These are phyloP conservation scores for Molossus molossus DNA, from an alignment of 2,797 vertebrate species.

Conservation along the genomic window DNA sequence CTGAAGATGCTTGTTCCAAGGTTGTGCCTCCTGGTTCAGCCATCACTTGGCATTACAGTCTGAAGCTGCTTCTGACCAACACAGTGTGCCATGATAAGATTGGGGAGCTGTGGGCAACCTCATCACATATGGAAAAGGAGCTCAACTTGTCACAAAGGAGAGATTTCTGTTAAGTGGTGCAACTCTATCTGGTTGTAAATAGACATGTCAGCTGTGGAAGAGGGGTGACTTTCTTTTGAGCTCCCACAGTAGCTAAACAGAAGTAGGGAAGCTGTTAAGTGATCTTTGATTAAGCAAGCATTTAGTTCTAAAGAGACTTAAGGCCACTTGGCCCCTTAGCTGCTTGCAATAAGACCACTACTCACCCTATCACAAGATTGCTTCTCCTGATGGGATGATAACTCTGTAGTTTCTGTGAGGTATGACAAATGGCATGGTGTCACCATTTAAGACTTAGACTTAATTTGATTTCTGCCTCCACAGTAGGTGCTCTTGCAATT, in stretches of 20 bases:
- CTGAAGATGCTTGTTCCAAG: slow-evolving; percentile 33
- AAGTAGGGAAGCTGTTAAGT: background rate
- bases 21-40: background rate
- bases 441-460: background rate
- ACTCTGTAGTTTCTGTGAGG: background rate
- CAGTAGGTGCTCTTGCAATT: background rate
- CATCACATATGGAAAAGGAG: background rate
- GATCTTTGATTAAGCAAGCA: background rate
- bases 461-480: background rate
- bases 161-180: background rate
- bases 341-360: background rate
- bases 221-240: background rate
- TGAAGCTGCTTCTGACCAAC: background rate
- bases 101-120: background rate
- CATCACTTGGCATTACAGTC: background rate
- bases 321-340: background rate
- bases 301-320: background rate
- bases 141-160: background rate
- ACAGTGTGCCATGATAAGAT: background rate
- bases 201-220: background rate
- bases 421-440: background rate
- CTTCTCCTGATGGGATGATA: background rate
- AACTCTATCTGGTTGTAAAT: slow-evolving; percentile 15
- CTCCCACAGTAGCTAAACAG: background rate
- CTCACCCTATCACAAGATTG: background rate